Percentiles rank a stretch among this genome's conserved stretches.
These are phyloP conservation scores for Macaria liturata DNA, from an alignment of 2,888 invertebrate species.

Conservation along the genomic window DNA sequence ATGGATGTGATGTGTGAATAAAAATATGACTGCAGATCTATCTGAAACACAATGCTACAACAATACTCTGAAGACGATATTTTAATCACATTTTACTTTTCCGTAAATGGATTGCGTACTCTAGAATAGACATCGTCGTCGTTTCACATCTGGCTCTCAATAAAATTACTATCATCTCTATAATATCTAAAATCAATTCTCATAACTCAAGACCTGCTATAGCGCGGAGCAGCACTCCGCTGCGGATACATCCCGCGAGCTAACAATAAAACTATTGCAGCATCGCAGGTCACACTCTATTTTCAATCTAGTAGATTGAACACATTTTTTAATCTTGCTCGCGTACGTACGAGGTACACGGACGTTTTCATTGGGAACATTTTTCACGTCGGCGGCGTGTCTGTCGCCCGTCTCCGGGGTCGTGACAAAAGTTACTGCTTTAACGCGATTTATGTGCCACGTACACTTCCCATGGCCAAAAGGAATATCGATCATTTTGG, in stretches of 20 bases:
- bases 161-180: too few species aligned
- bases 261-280: constrained; percentile 10
- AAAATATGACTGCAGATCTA: constrained; percentile 2
- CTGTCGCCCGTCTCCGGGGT: constrained; percentile 54
- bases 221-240: neutral
- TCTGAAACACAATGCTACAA: neutral
- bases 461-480: constrained; percentile 24
- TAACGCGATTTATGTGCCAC: constrained; percentile 34
- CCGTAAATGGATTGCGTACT: too few species aligned
- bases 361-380: constrained; percentile 50
- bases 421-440: constrained; percentile 53
- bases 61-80: neutral
- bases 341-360: constrained; percentile 31
- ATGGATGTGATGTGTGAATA: constrained; percentile 30
- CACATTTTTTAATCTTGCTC: constrained; percentile 27
- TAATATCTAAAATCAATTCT: neutral
- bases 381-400: constrained; percentile 52
- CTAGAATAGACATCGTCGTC: too few species aligned
- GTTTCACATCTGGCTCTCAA: too few species aligned
- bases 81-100: too few species aligned
- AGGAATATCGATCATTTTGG: constrained; percentile 14
- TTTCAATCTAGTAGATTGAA: constrained; percentile 27
- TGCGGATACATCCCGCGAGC: constrained; percentile 1
- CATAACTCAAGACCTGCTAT: neutral
- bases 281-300: constrained; percentile 11